Conservation (phyloP, 2,113 vertebrate genomes). For the Edolisoma coerulescens region DNA sequence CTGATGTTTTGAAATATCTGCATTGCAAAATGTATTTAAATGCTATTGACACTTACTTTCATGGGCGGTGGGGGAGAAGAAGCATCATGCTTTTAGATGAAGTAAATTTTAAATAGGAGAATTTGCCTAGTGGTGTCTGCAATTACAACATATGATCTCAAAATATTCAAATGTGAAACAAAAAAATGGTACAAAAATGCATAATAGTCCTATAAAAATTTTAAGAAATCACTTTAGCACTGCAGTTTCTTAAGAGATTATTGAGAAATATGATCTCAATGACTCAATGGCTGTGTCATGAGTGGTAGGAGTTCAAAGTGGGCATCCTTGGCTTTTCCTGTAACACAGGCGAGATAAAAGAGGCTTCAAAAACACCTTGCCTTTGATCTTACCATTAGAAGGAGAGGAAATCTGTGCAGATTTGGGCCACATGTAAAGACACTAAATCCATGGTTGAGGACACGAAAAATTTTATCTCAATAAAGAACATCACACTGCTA, state of each 20-base stretch:
- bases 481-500: background rate
- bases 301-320: background rate
- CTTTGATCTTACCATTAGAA: background rate
- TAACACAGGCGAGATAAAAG: accelerated
- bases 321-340: background rate
- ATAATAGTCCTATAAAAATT: background rate
- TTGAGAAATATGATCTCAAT: background rate
- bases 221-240: background rate
- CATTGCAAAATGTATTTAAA: background rate
- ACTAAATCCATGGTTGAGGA: background rate
- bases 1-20: background rate
- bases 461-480: background rate
- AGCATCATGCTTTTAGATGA: background rate
- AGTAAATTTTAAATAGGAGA: background rate
- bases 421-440: background rate
- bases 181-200: background rate
- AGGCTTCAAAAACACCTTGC: background rate
- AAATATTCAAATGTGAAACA: background rate
- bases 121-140: background rate
- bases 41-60: background rate
- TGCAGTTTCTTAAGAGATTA: background rate
- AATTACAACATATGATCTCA: background rate
- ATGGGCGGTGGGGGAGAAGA: accelerated
- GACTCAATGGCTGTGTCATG: background rate
- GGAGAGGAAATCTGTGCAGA: background rate